A percentile compares a stretch with the other conserved stretches of the same genome.
These are phyloP conservation scores for Yponomeuta cagnagella DNA, from an alignment of 2,888 invertebrate genomes.

Conservation along the genomic window DNA sequence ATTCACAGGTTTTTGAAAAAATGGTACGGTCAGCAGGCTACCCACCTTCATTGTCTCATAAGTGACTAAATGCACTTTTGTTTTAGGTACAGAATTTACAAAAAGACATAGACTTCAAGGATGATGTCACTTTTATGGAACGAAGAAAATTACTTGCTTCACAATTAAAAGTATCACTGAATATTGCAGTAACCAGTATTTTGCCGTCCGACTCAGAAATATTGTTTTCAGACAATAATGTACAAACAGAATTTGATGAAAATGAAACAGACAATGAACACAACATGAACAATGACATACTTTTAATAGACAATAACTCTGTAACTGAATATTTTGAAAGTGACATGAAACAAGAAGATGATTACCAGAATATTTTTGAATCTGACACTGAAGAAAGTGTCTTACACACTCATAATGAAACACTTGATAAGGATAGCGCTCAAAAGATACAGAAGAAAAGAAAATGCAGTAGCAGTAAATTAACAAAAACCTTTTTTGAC, in stretches of 20 bases:
- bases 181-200: slow-evolving; percentile 20
- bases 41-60: no score
- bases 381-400: not conserved
- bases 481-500: not conserved
- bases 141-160: not conserved
- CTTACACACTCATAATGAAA: not conserved
- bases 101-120: not conserved
- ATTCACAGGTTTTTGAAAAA: no score
- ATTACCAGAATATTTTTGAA: not conserved
- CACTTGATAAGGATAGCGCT: not conserved
- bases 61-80: no score
- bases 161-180: slow-evolving; percentile 16
- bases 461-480: not conserved
- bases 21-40: no score
- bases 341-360: no score
- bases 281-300: not conserved
- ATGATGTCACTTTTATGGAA: not conserved
- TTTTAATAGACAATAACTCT: no score
- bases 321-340: no score
- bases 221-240: not conserved
- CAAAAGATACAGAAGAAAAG: not conserved
- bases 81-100: no score
- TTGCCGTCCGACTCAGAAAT: slow-evolving; percentile 21
- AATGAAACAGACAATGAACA: not conserved
- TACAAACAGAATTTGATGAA: not conserved